Evolutionary conservation across 2,888 invertebrate species (phyloP).

Genomic region (Orthosia incerta): DNA sequence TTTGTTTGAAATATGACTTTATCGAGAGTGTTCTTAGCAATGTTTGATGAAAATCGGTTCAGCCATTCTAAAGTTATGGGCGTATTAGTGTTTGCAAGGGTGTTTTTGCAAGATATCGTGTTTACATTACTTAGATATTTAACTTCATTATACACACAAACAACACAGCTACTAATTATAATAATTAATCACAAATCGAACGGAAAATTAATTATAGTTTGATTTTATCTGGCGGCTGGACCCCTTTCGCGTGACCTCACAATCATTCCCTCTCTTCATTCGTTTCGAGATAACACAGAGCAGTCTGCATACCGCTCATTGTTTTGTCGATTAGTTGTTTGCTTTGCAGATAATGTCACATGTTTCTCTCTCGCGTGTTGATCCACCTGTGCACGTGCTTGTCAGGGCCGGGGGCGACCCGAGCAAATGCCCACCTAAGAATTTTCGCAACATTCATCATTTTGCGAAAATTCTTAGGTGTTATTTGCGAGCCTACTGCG

Average conservation of each 20-base stretch:
- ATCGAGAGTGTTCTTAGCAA: too few relatives aligned
- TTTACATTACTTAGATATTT: background rate
- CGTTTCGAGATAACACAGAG: conserved; percentile 28
- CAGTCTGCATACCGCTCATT: conserved; percentile 8
- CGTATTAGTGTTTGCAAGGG: too few relatives aligned
- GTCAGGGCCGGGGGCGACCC: too few relatives aligned
- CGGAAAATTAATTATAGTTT: conserved; percentile 8
- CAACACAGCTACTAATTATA: background rate
- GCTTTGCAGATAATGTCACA: conserved; percentile 12
- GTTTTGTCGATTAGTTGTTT: conserved; percentile 21
- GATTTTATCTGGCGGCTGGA: background rate
- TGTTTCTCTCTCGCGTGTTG: background rate
- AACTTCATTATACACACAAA: background rate
- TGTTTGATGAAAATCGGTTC: too few relatives aligned
- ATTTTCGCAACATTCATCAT: too few relatives aligned
- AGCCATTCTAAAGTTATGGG: too few relatives aligned
- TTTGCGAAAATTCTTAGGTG: too few relatives aligned
- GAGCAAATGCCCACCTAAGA: too few relatives aligned
- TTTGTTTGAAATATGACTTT: too few relatives aligned
- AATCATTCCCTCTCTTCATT: background rate
- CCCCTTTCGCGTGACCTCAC: conserved; percentile 17
- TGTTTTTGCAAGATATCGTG: too few relatives aligned
- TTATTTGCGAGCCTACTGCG: too few relatives aligned
- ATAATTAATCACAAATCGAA: conserved; percentile 6
- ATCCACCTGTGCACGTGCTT: conserved; percentile 12